These are phyloP conservation scores for Tetramorium simillimum DNA, from an alignment of 1,140 invertebrate genomes.

Conservation along the genomic window DNA sequence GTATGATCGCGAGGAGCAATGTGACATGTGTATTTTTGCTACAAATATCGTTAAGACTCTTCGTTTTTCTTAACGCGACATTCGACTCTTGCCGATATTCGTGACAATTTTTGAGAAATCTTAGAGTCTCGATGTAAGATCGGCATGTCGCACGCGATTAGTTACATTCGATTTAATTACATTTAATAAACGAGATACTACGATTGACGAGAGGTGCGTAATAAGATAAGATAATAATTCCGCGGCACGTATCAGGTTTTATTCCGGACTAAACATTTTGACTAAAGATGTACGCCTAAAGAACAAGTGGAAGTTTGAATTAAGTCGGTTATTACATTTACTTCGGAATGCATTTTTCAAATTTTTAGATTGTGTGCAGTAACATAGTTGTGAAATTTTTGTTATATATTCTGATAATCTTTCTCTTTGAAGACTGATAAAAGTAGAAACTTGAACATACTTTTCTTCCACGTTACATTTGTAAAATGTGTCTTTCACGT, in stretches of 20 bases:
- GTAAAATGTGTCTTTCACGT: constrained; percentile 22
- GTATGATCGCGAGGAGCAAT: constrained; percentile 66
- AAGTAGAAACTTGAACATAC: constrained; percentile 33
- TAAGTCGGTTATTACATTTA: constrained; percentile 18
- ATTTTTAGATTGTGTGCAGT: constrained; percentile 37
- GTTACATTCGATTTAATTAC: constrained; percentile 34
- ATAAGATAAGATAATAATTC: constrained; percentile 28
- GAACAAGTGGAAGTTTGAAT: constrained; percentile 35
- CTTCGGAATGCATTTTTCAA: constrained; percentile 43
- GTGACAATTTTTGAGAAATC: constrained; percentile 6
- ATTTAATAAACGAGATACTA: constrained; percentile 40
- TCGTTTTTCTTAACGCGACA: constrained; percentile 35
- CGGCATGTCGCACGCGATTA: constrained; percentile 22
- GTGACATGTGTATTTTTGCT: constrained; percentile 74
- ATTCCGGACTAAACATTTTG: neutral
- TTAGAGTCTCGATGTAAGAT: constrained; percentile 6
- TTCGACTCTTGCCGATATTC: constrained; percentile 37
- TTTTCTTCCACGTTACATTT: constrained; percentile 60
- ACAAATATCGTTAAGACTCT: constrained; percentile 71
- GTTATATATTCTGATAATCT: constrained; percentile 53
- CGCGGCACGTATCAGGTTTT: neutral
- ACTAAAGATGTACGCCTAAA: constrained; percentile 27
- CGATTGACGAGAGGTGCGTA: constrained; percentile 10
- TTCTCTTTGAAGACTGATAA: constrained; percentile 67
- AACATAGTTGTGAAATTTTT: constrained; percentile 28